These are phyloP conservation scores for Indri indri DNA, from an alignment of 2,113 vertebrate species.

Conservation along the genomic window DNA sequence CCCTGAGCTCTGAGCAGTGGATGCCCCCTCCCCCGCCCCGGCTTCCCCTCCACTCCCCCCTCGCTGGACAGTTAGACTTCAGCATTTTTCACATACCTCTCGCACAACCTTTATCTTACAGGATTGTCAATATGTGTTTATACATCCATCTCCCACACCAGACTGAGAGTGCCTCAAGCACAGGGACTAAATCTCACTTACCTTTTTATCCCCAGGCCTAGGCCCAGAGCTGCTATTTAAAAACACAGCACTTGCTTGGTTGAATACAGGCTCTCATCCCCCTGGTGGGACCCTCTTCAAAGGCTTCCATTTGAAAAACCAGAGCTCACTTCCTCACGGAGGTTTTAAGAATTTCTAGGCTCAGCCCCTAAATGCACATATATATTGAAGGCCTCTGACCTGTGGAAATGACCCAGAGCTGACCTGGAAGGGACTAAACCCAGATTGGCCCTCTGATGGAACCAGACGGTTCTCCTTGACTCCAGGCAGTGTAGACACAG, in stretches of 20 bases:
- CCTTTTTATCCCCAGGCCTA: background rate
- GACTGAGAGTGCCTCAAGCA: background rate
- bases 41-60: background rate
- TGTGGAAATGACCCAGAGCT: background rate
- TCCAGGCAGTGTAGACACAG: background rate
- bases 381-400: background rate
- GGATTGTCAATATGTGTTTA: constrained; percentile 15
- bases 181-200: background rate
- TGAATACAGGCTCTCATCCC: background rate
- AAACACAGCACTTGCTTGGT: background rate
- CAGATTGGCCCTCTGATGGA: background rate
- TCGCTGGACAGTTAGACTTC: background rate
- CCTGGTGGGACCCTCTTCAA: background rate
- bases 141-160: background rate
- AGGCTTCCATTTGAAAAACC: background rate
- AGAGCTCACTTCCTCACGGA: background rate
- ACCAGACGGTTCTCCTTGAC: background rate
- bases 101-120: constrained; percentile 30
- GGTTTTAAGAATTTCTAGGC: background rate
- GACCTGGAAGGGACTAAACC: background rate
- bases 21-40: background rate
- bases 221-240: background rate
- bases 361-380: background rate
- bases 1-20: background rate
- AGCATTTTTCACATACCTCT: constrained; percentile 69